These are phyloP conservation scores for Cephus rjabovi DNA, from an alignment of 2,888 invertebrate species.

Conservation along the genomic window DNA sequence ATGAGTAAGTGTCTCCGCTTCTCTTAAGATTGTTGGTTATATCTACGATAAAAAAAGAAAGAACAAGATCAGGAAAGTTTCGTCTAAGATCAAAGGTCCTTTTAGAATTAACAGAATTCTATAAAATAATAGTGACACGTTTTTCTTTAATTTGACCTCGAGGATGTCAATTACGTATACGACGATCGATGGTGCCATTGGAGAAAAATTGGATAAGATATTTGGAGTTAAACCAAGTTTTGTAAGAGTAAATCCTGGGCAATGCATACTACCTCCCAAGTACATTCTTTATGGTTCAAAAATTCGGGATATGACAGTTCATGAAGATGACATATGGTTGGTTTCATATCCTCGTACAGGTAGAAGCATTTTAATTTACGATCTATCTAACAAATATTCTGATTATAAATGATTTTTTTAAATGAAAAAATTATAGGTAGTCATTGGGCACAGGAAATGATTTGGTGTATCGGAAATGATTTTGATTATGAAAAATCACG, in stretches of 20 bases:
- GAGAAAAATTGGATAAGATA: constrained; percentile 74
- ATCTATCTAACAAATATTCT: neutral
- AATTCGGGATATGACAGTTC: constrained; percentile 78
- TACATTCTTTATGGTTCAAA: constrained; percentile 77
- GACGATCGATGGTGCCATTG: constrained; percentile 72
- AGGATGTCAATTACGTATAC: constrained; percentile 67
- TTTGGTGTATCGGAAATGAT: constrained; percentile 87
- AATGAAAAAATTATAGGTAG: constrained; percentile 72
- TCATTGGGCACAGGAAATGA: constrained; percentile 95
- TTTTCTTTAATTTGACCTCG: neutral
- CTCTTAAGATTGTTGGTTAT: neutral
- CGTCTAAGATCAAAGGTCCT: neutral
- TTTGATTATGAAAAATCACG: constrained; percentile 82
- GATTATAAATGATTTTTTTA: neutral
- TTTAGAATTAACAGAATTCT: neutral
- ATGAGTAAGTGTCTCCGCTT: constrained; percentile 21
- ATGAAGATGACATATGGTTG: constrained; percentile 85
- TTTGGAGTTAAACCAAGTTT: constrained; percentile 78
- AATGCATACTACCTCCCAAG: constrained; percentile 77
- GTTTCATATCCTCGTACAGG: constrained; percentile 92
- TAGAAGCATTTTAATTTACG: constrained; percentile 50
- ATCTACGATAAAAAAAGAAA: neutral
- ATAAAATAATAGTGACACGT: neutral
- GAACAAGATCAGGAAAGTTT: neutral
- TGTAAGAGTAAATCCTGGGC: constrained; percentile 79